Evolutionary conservation across 2,113 vertebrate species (phyloP).

Genomic region (Crotalus helleri): DNA sequence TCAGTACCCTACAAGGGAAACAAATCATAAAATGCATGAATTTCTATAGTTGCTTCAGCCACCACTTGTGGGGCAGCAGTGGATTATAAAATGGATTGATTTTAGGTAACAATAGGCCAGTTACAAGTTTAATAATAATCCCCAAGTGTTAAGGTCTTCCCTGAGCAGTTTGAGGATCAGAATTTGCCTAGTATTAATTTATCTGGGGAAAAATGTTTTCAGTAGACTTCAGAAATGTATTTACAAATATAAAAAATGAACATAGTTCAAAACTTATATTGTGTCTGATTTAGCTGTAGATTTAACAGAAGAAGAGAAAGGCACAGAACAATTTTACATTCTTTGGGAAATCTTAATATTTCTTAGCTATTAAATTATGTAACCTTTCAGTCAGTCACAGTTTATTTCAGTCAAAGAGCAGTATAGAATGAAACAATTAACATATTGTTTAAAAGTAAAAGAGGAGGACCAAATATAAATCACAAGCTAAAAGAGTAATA

Average conservation of each 20-base stretch:
- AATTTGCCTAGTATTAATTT: not conserved
- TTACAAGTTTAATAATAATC: not conserved
- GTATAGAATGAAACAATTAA: not conserved
- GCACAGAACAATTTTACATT: not conserved
- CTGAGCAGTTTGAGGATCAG: not conserved
- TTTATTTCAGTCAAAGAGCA: not conserved
- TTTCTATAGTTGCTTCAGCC: not conserved
- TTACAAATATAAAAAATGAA: not conserved
- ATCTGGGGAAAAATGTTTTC: not conserved
- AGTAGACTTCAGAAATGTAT: not conserved
- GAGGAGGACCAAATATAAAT: not conserved
- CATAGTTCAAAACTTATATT: not conserved
- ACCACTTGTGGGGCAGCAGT: not conserved
- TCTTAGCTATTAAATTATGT: not conserved
- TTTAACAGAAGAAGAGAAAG: not conserved
- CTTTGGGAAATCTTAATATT: not conserved
- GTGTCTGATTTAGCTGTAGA: not conserved
- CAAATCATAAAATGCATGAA: not conserved
- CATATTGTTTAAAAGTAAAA: not conserved
- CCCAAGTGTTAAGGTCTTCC: not conserved
- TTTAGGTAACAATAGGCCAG: not conserved
- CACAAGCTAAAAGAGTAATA: not conserved
- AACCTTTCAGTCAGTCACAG: not conserved
- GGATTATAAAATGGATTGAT: not conserved
- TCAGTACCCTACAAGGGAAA: not conserved